These are phyloP conservation scores for Mormoops blainvillei DNA, from an alignment of 2,113 vertebrate genomes.

Conservation along the genomic window DNA sequence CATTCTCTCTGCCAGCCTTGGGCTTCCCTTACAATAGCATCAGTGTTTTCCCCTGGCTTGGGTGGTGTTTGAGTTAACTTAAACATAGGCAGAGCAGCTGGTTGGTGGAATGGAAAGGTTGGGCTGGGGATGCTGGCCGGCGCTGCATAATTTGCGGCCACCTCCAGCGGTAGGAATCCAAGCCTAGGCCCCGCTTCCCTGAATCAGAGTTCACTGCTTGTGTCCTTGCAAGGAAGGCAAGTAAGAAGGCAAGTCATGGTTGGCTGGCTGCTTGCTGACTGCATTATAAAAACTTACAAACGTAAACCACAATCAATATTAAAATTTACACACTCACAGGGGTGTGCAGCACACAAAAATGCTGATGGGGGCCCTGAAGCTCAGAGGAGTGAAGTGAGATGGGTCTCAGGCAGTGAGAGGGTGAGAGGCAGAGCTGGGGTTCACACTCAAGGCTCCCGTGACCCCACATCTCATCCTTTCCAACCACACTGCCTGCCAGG, in stretches of 20 bases:
- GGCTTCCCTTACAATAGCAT: not conserved
- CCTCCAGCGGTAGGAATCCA: not conserved
- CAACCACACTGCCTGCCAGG: not conserved
- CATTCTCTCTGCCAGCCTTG: not conserved
- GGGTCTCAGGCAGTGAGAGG: not conserved
- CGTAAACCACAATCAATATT: not conserved
- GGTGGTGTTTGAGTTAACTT: not conserved
- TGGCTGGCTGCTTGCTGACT: not conserved
- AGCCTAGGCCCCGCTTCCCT: not conserved
- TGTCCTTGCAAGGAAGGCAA: not conserved
- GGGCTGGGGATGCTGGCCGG: not conserved
- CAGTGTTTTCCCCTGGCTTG: not conserved
- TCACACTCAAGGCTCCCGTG: not conserved
- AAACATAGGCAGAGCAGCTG: not conserved
- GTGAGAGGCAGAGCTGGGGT: not conserved
- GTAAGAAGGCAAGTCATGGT: not conserved
- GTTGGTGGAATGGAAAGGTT: not conserved
- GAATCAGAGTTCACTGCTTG: not conserved
- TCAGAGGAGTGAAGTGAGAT: not conserved
- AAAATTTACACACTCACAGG: not conserved
- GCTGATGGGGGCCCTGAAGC: not conserved
- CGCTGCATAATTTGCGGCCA: not conserved
- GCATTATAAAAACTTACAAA: not conserved
- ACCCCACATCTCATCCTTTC: not conserved
- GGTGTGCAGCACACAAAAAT: not conserved